Evolutionary conservation across 2,113 vertebrate genomes (phyloP).

Genomic region (Gnathochromis pfefferi): DNA sequence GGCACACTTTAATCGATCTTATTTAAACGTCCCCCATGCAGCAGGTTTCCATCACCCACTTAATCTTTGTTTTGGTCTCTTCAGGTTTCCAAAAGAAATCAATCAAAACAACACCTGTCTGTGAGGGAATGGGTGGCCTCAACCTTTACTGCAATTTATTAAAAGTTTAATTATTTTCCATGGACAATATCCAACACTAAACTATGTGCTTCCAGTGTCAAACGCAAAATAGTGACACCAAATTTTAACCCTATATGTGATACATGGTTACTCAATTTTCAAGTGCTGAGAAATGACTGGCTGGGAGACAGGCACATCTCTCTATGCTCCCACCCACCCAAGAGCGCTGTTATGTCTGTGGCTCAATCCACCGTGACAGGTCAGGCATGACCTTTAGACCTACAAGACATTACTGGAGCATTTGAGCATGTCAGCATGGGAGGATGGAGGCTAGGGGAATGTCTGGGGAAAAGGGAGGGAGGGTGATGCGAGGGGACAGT

Average conservation of each 20-base stretch:
- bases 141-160: background rate
- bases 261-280: constrained; percentile 5
- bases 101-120: constrained; percentile 21
- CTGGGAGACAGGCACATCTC: background rate
- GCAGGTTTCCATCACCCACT: constrained; percentile 27
- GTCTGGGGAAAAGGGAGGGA: background rate
- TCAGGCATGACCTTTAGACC: constrained; percentile 58
- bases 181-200: background rate
- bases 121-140: background rate
- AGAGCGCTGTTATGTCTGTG: constrained; percentile 43
- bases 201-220: background rate
- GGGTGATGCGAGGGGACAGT: constrained; percentile 19
- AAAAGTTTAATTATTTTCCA: constrained; percentile 4
- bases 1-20: constrained; percentile 48
- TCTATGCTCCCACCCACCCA: constrained; percentile 18
- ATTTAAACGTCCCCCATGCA: constrained; percentile 11
- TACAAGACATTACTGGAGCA: constrained; percentile 59
- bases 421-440: constrained; percentile 57
- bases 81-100: constrained; percentile 4
- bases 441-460: constrained; percentile 9
- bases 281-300: background rate
- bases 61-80: constrained; percentile 34
- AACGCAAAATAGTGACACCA: background rate
- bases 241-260: background rate
- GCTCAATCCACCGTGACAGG: constrained; percentile 55